Base-by-base conservation (phyloP, 2,888 invertebrate species). In the Tetropium fuscum region DNA sequence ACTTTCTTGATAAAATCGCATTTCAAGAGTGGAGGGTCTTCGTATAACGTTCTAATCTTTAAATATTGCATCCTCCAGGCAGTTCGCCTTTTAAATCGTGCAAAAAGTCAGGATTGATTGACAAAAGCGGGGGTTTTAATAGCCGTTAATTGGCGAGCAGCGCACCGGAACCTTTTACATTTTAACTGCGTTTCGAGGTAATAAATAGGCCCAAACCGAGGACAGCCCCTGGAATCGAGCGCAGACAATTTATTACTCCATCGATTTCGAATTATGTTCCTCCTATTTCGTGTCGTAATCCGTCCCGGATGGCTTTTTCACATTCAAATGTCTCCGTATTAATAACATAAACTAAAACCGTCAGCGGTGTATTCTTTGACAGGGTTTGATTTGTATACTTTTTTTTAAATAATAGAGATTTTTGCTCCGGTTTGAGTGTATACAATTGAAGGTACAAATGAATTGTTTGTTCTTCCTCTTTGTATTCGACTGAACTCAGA, bases 261-360 rank as follows among this genome's bases (percentile, higher is more conserved):
- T 75, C 73, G 75, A 74, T 75, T 75, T 70, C 70, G 67, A 71
- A 73, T 73, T 73, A 72, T 63, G 68, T 69, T 66, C 74, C 74
- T 71, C 74, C 74, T 71, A 67, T 74, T 75, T 68, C 69, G 71
- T 74, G 74, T 74, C 71, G 63, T 65, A 64, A 67, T 66, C 61
- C 63, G 53, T 54, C 20, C 40, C 25, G 49, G 41, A 54, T 38
- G 34, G 57, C 56, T 62, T 68, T 69, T 70, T 64, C 57, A 63
- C 61, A 57, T 68, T 60, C 59, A 43, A 60, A 66, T 64, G 60
- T 66, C 63, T 55, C 54, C 60, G 53, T 64, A 65, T 63, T 64
- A 66, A 66, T 61, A 64, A 59, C 49, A 51, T 55, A 36, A 36
- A 36, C 36, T 48, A 48, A 48, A 36, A 38, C 13, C 19, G 18